Evolutionary conservation across 1,140 invertebrate genomes (phyloP), one percentile per base, ranked within the genome.

Genomic region (Leptoteleia sp.): DNA sequence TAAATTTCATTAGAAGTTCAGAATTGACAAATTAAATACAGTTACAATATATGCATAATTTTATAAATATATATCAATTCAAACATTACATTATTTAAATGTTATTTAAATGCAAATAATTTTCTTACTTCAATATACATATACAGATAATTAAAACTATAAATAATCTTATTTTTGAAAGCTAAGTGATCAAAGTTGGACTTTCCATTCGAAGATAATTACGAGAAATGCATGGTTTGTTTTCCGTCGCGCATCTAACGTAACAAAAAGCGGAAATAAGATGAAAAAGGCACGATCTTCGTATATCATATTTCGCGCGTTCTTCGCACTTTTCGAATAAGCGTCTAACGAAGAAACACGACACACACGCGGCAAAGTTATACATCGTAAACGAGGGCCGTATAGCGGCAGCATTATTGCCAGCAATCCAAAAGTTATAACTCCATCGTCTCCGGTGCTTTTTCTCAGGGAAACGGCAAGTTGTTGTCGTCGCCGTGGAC

Each of bases 321-420:
- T 61, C 54, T 79, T 31, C 61, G 65, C 70, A 73, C 70, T 78
- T 79, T 76, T 37, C 43, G 43, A 72, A 76, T 70, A 70, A 75
- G 37, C 65, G 73, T 40, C 50, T 88, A 88, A 87, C 81, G 86
- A 87, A 86, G 86, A 88, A 85, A 85, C 81, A 85, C 81, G 76
- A 81, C 59, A 78, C 79, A 81, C 76, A 55, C 54, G 45, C 55
- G 47, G 27, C 70, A 9, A 75, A 80, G 68, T 77, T 73, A 70
- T 70, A 79, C 70, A 64, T 79, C 64, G 76, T 65, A 68, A 65
- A 73, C 57, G 64, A 62, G 29, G 57, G 35, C 54, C 61, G 29
- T 67, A 80, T 42, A 71, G 11, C 31, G 22, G 19, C 6, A 72
- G 68, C 65, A 77, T 78, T 82, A 72, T 80, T 76, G 67, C 61